Evolutionary conservation across 2,113 vertebrate species (phyloP), one percentile per base, ranked within the genome.

Genomic region (Hemiprocne comata): DNA sequence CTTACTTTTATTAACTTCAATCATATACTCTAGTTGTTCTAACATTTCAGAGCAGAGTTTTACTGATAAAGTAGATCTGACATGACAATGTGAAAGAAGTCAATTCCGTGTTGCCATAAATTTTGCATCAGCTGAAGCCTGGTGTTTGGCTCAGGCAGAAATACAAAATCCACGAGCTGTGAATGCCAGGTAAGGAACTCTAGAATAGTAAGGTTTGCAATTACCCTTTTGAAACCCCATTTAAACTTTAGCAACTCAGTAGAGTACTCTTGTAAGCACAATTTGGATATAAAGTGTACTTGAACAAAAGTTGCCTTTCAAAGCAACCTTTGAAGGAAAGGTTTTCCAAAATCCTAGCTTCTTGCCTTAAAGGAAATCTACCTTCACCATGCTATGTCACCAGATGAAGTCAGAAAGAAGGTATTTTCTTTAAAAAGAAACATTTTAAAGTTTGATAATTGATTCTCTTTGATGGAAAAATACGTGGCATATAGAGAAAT

Each of bases 1-100:
- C 97, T 97, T 98, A 97, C 97, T 98, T 98, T 98, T 98, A 98
- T 97, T 98, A 98, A 97, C 92, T 94, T 83, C 79, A 97, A 86
- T 91, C 97, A 98, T 93, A 87, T 93, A 97, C 94, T 85, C 96
- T 98, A 96, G 95, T 98, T 94, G 92, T 95, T 98, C 96, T 97
- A 97, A 98, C 96, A 90, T 91, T 93, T 94, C 90, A 94, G 94
- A 94, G 96, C 91, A 95, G 96, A 98, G 97, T 97, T 97, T 97
- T 98, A 97, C 95, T 96, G 94, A 80, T 74, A 77, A 73, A 94
- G 93, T 80, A 85, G 53, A 69, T 80, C 60, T 90, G 86, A 92
- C 79, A 85, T 67, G 93, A 95, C 88, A 86, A 72, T 81, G 81
- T 94, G 62, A 84, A 93, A 82, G 55, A 75, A 87, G 71, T 83